These are phyloP conservation scores for Hetaerina titia DNA, from an alignment of 2,888 invertebrate species.

Conservation along the genomic window DNA sequence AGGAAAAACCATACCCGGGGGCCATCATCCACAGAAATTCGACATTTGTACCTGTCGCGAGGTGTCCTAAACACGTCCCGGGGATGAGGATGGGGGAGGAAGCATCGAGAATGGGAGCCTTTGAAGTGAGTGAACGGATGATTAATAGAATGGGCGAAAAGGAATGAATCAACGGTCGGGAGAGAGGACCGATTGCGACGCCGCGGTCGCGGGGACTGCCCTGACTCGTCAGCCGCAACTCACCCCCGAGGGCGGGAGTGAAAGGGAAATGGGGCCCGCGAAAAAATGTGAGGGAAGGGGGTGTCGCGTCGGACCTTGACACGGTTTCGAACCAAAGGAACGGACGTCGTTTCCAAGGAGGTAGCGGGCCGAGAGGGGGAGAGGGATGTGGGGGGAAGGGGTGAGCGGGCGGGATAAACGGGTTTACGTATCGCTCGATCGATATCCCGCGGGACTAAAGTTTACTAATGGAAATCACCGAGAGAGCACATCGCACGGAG, in stretches of 20 bases:
- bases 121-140: neutral
- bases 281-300: neutral
- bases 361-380: neutral
- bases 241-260: neutral
- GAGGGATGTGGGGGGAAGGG: neutral
- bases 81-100: neutral
- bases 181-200: neutral
- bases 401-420: neutral
- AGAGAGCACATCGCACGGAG: neutral
- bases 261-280: neutral
- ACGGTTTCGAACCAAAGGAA: neutral
- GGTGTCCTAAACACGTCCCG: neutral
- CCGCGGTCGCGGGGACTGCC: neutral
- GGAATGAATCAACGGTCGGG: neutral
- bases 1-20: neutral
- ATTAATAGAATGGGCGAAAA: neutral
- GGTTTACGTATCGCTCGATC: neutral
- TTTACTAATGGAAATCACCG: neutral
- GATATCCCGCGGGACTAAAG: neutral
- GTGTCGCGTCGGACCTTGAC: constrained; percentile 18
- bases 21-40: neutral
- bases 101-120: neutral
- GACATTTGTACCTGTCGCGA: neutral
- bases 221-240: neutral
- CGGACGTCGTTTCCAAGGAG: neutral